Evolutionary conservation across 2,797 vertebrate species (phyloP).

Genomic region (Diplodus sargus): DNA sequence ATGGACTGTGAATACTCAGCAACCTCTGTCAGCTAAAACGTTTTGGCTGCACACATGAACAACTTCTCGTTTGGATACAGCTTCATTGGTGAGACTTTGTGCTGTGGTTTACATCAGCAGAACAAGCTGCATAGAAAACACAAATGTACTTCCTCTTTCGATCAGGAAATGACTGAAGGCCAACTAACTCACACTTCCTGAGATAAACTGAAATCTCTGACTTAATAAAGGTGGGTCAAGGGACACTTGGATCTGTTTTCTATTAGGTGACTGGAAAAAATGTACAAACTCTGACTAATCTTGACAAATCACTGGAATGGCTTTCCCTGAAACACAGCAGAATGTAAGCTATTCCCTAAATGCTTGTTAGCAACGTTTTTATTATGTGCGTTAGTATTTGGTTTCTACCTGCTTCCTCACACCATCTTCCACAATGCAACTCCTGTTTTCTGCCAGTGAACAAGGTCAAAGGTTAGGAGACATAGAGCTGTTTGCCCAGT

Average conservation of each 20-base stretch:
- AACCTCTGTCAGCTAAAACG: not conserved
- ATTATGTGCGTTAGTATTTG: slow-evolving; percentile 5
- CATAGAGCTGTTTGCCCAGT: slow-evolving; percentile 28
- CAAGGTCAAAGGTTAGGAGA: slow-evolving; percentile 56
- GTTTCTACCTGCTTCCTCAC: slow-evolving; percentile 31
- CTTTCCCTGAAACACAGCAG: not conserved
- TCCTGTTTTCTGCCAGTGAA: slow-evolving; percentile 51
- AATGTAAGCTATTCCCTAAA: not conserved
- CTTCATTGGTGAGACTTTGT: not conserved
- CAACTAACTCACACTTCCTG: slow-evolving; percentile 45
- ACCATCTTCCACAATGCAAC: slow-evolving; percentile 21
- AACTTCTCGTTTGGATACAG: not conserved
- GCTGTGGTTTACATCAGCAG: slow-evolving; percentile 33
- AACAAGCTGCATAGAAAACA: slow-evolving; percentile 52
- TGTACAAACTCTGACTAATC: not conserved
- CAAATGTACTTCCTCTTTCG: slow-evolving; percentile 70
- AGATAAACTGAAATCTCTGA: slow-evolving; percentile 21
- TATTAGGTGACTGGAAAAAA: not conserved
- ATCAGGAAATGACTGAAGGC: slow-evolving; percentile 60
- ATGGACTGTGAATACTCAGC: slow-evolving; percentile 16
- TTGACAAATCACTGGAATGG: not conserved
- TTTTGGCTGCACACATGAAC: not conserved
- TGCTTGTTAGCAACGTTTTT: not conserved
- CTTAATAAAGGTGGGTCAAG: not conserved
- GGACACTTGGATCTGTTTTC: not conserved